Evolutionary conservation across 2,888 invertebrate species (phyloP), one percentile per base, ranked within the genome.

Genomic region (Willowsia nigromaculata): DNA sequence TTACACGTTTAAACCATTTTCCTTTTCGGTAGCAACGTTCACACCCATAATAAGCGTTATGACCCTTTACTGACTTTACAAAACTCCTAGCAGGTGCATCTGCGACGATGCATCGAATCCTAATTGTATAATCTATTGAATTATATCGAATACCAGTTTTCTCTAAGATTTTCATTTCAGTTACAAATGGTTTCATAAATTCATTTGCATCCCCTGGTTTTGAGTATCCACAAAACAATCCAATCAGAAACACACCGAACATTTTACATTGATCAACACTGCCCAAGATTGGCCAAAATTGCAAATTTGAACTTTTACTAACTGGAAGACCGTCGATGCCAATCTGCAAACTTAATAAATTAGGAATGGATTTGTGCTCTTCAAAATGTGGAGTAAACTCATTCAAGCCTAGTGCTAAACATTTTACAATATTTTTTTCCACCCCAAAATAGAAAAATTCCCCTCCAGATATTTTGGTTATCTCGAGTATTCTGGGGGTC

Each of bases 81-180:
- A 87, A 90, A 59, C 85, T 80, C 6, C 90, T 25, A 0, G 90
- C 90, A 13, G 90, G 90, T 0, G 90, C 81, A 50, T 90, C 90
- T 0, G 88, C 87, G 25, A 74, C 13, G 15, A 90, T 81, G 11
- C 80, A 80, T 33, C 65, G 40, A 0, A 90, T 68, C 53, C 83
- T 37, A 62, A 90, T 18, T 13, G 22, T 18, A 22, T 62, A 37
- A 13, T 43, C 25, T 3, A 85, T 78, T 43, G 83, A 9, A 4
- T 27, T 1, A 37, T 65, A 22, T n/a, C 78, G 0, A 22, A 56
- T 13, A 6, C 68, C 59, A n/a, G 40, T 27, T n/a, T 68, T 27
- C n/a, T 47, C 78, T 13, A 89, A 33, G 0, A 22, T 0, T 2
- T 22, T 7, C 53, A 50, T 53, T 53, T 78, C 78, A 13, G 5